Base-by-base conservation (phyloP, 2,797 vertebrate genomes). In the Melanogrammus aeglefinus region DNA sequence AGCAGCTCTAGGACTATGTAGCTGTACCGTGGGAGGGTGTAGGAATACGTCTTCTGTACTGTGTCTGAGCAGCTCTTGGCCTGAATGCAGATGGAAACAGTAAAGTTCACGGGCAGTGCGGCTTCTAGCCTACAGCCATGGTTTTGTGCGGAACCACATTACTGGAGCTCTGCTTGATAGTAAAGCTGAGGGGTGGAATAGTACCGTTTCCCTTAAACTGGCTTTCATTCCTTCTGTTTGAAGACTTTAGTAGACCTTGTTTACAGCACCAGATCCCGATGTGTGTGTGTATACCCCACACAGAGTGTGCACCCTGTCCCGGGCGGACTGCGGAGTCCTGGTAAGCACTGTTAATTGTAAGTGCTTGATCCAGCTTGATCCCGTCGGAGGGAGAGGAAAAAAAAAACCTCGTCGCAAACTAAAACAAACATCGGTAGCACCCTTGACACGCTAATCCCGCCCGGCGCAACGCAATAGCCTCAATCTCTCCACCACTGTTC, bases 401-500 rank as follows among this genome's bases (percentile, higher is more conserved):
- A 57, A n/a, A 63, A 63, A 63, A 69, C 4, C 63, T 69, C 63
- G 29, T 69, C 24, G 24, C 63, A 29, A 69, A 69, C 63, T 27
- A 13, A 69, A 69, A 69, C 63, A 27, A 27, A 69, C 63, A 24
- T 9, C 4, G 63, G 24, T 12, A 69, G n/a, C 24, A 75, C 27
- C 27, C 36, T 3, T 3, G 51, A 79, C 74, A 75, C 75, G 80
- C 77, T 79, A 74, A 74, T 9, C 44, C 76, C 74, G 70, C 57
- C 18, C 21, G 8, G n/a, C 63, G 3, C 2, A 69, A 69, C 63
- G 63, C 63, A 27, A 27, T 4, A 27, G 24, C 63, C n/a, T 69
- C 57, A 73, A 69, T 66, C 81, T 75, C 57, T 29, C 76, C 72
- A 77, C 82, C 85, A 84, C 84, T 77, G 79, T 71, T 76, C 39